A percentile compares a stretch with the other conserved stretches of the same genome.
Evolutionary conservation across 2,797 vertebrate genomes (phyloP).

Genomic region (Rhadinocentrus ornatus): DNA sequence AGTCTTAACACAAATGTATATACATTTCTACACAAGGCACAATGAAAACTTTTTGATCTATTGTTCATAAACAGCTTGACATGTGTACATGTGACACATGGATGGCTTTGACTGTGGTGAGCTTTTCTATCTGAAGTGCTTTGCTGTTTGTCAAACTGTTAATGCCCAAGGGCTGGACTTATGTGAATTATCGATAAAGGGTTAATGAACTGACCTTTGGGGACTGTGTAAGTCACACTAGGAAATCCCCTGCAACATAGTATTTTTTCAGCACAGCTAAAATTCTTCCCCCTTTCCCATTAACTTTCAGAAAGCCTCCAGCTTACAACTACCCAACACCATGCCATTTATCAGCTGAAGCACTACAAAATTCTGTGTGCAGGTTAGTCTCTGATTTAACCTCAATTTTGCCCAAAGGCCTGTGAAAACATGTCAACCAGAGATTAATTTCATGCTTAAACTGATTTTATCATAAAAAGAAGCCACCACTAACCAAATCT

Average conservation of each 20-base stretch:
- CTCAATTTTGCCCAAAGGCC: conserved; percentile 58
- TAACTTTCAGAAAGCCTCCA: conserved; percentile 57
- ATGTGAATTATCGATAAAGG: conserved; percentile 69
- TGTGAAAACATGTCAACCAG: conserved; percentile 44
- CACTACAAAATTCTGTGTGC: conserved; percentile 60
- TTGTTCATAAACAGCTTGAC: conserved; percentile 21
- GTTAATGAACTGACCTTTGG: conserved; percentile 78
- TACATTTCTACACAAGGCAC: conserved; percentile 2
- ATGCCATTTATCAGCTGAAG: conserved; percentile 49
- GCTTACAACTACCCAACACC: conserved; percentile 35
- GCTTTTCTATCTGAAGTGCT: conserved; percentile 50
- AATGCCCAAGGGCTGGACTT: conserved; percentile 59
- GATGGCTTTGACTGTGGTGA: conserved; percentile 41
- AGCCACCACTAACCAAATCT: conserved; percentile 7
- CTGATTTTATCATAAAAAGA: conserved; percentile 37
- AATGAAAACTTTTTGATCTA: conserved; percentile 28
- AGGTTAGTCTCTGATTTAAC: conserved; percentile 40
- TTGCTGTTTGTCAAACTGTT: conserved; percentile 61
- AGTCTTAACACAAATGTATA: conserved; percentile 3
- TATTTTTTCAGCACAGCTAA: conserved; percentile 63
- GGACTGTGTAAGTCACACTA: conserved; percentile 57
- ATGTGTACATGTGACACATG: conserved; percentile 52
- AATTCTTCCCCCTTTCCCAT: conserved; percentile 46
- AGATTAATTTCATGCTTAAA: conserved; percentile 54
- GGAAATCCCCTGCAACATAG: conserved; percentile 64